phyloP scores from a whole-genome alignment of 2,888 invertebrate species.

The Hypomecis punctinalis region DNA sequence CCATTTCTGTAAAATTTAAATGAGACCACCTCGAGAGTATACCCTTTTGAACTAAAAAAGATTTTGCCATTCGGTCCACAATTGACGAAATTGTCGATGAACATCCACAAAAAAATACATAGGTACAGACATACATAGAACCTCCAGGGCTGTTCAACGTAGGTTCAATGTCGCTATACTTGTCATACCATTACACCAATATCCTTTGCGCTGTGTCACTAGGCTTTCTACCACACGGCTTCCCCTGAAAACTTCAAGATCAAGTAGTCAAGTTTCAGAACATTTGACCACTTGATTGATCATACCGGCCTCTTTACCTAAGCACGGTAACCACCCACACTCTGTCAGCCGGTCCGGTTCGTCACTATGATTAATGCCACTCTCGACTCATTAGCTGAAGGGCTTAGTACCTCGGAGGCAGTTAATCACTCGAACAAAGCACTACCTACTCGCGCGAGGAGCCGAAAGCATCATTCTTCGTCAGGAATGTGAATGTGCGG shows the following conservation, averaged over 20 bases:
- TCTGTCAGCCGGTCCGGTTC: slow-evolving; percentile 71
- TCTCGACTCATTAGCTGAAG: slow-evolving; percentile 84
- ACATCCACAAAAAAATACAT: too few relatives aligned
- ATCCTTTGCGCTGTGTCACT: background rate
- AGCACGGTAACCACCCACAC: slow-evolving; percentile 72
- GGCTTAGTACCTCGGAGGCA: slow-evolving; percentile 78
- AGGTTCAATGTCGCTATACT: too few relatives aligned
- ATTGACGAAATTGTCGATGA: too few relatives aligned
- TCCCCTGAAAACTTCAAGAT: background rate
- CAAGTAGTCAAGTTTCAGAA: slow-evolving; percentile 13
- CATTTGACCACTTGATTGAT: slow-evolving; percentile 36
- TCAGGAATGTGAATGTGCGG: slow-evolving; percentile 76
- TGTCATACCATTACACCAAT: background rate
- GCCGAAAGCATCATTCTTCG: slow-evolving; percentile 85
- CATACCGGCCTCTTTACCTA: slow-evolving; percentile 49
- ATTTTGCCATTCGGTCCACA: too few relatives aligned
- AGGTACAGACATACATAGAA: too few relatives aligned
- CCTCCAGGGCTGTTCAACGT: too few relatives aligned
- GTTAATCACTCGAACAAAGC: slow-evolving; percentile 85
- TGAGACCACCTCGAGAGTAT: too few relatives aligned
- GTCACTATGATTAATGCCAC: slow-evolving; percentile 82
- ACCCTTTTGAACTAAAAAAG: too few relatives aligned
- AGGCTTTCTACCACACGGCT: background rate
- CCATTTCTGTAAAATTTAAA: too few relatives aligned
- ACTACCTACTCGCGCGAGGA: slow-evolving; percentile 81